Evolutionary conservation across 2,888 invertebrate species (phyloP).

Genomic region (Oscheius sp.): DNA sequence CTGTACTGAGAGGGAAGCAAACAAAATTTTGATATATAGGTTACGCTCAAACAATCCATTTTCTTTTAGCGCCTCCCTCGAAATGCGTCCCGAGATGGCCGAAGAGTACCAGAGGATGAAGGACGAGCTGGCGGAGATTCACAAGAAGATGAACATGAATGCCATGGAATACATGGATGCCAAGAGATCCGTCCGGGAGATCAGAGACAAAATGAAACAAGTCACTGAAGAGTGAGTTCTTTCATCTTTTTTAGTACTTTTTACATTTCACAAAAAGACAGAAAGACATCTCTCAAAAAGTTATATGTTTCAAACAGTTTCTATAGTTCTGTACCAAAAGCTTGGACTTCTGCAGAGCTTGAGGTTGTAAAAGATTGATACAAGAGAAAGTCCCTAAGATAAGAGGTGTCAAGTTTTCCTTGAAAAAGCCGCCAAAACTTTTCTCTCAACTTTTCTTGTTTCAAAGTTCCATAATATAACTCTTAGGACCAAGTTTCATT

Average conservation of each 20-base stretch:
- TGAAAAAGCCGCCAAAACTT: too few species aligned
- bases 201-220: constrained; percentile 29
- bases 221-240: constrained; percentile 38
- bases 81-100: background rate
- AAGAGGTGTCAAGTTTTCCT: too few species aligned
- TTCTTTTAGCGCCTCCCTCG: background rate
- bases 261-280: background rate
- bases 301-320: background rate
- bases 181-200: constrained; percentile 33
- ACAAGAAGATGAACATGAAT: constrained; percentile 62
- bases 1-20: too few species aligned
- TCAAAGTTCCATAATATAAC: too few species aligned
- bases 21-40: too few species aligned
- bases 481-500: too few species aligned
- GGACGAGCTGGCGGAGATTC: constrained; percentile 56
- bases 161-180: constrained; percentile 59
- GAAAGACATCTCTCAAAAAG: background rate
- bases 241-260: background rate
- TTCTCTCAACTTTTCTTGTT: too few species aligned
- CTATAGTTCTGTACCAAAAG: too few species aligned
- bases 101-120: constrained; percentile 44
- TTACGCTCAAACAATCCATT: too few species aligned
- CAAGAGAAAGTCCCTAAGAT: too few species aligned
- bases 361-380: too few species aligned
- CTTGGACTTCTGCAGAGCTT: too few species aligned